Conservation (phyloP, 1,140 invertebrate species). For the Carcinoscorpius rotundicauda region DNA sequence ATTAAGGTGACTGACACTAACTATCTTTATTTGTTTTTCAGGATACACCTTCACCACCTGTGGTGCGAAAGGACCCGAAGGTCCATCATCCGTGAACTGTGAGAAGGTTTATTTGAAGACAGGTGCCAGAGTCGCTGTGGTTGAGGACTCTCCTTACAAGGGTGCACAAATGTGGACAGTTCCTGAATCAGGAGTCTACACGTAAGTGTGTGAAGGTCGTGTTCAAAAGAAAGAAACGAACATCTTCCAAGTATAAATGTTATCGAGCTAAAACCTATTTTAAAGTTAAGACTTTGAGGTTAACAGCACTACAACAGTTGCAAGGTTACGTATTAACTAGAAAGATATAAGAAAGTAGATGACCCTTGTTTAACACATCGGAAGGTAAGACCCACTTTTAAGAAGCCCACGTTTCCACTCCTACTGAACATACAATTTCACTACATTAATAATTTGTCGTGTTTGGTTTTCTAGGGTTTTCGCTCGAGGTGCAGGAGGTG, state of each 20-base stretch:
- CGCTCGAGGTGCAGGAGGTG: constrained; percentile 63
- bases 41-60: constrained; percentile 36
- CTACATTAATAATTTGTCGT: no score
- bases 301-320: no score
- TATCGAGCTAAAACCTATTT: no score
- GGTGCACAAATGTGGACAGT: constrained; percentile 70
- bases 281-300: no score
- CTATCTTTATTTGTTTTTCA: constrained; percentile 4
- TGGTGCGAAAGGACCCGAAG: constrained; percentile 53
- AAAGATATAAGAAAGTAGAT: no score
- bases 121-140: constrained; percentile 40
- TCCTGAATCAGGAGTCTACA: constrained; percentile 60
- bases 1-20: no score
- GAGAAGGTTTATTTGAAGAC: constrained; percentile 49
- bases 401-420: no score
- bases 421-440: no score
- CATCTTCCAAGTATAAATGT: no score
- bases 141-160: constrained; percentile 36
- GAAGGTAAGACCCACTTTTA: no score
- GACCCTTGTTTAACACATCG: constrained; percentile 1
- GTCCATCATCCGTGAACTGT: constrained; percentile 59
- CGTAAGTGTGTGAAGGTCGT: constrained; percentile 44
- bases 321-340: no score
- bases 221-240: no score
- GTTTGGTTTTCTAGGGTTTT: constrained; percentile 48